phyloP scores from a whole-genome alignment of 2,888 invertebrate species.

The Chloroclystis v-ata region DNA sequence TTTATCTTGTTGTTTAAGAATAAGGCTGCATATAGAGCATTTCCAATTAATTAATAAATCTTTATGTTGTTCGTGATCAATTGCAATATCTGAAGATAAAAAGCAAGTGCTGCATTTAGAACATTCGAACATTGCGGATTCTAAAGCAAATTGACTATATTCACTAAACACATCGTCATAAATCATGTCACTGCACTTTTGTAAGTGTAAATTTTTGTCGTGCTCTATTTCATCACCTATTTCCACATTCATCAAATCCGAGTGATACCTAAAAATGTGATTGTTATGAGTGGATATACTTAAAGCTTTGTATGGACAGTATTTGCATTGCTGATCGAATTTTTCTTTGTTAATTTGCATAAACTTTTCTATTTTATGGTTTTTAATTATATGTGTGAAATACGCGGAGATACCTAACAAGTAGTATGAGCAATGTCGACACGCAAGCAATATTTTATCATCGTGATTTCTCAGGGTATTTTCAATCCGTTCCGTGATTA shows the following conservation, averaged over 20 bases:
- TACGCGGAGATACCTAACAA: constrained; percentile 26
- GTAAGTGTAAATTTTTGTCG: constrained; percentile 1
- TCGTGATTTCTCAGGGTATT: constrained; percentile 6
- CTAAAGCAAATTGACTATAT: constrained; percentile 30
- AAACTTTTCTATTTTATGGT: constrained; percentile 34
- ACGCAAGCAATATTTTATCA: constrained; percentile 16
- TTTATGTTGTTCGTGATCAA: constrained; percentile 46
- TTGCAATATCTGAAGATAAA: constrained; percentile 43
- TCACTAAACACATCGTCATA: constrained; percentile 1
- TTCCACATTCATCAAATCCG: constrained; percentile 16
- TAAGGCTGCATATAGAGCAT: constrained; percentile 44
- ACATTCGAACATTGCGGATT: constrained; percentile 53
- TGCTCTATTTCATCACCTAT: constrained; percentile 14
- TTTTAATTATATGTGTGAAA: constrained; percentile 32
- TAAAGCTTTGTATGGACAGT: constrained; percentile 32
- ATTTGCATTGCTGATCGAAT: constrained; percentile 43
- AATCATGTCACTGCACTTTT: constrained; percentile 7
- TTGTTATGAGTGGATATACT: constrained; percentile 30
- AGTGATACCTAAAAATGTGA: constrained; percentile 31
- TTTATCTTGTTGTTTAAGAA: constrained; percentile 50
- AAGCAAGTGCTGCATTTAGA: constrained; percentile 53
- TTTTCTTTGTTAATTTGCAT: constrained; percentile 26
- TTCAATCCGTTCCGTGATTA: neutral
- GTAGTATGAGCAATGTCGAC: constrained; percentile 37
- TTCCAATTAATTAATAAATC: constrained; percentile 49